These are phyloP conservation scores for Brachionus sp. DNA, from an alignment of 1,140 invertebrate species.

Conservation along the genomic window DNA sequence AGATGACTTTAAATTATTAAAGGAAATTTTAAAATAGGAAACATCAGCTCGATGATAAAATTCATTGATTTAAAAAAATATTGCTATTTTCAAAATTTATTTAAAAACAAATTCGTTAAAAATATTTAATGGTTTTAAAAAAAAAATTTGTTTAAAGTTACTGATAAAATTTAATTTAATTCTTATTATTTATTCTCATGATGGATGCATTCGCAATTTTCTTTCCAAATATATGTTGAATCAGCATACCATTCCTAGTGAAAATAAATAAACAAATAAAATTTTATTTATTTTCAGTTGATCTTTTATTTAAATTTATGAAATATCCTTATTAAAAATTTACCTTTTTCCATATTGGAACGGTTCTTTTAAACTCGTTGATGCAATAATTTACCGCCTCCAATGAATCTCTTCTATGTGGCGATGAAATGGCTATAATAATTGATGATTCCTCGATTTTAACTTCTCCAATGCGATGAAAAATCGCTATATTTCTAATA, in stretches of 20 bases:
- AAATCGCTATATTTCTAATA: slow-evolving; percentile 55
- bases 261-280: too few relatives aligned
- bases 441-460: slow-evolving; percentile 82
- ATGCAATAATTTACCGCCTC: slow-evolving; percentile 78
- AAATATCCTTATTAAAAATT: too few relatives aligned
- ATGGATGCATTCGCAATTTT: slow-evolving; percentile 42
- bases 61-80: not conserved
- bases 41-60: not conserved
- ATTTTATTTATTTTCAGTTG: not conserved
- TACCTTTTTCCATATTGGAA: slow-evolving; percentile 91
- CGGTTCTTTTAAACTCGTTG: slow-evolving; percentile 75
- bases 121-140: not conserved
- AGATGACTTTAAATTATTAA: not conserved
- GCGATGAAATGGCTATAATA: slow-evolving; percentile 80
- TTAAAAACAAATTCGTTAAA: not conserved
- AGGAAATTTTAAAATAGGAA: not conserved
- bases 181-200: not conserved
- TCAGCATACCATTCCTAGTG: slow-evolving; percentile 37
- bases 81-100: not conserved
- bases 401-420: slow-evolving; percentile 76
- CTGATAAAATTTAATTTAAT: not conserved
- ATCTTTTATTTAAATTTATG: not conserved
- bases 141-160: not conserved
- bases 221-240: slow-evolving; percentile 27
- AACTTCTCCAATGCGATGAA: slow-evolving; percentile 68